Evolutionary conservation across 2,888 invertebrate genomes (phyloP), one percentile per base, ranked within the genome.

Genomic region (Alviniconcha strummeri): DNA sequence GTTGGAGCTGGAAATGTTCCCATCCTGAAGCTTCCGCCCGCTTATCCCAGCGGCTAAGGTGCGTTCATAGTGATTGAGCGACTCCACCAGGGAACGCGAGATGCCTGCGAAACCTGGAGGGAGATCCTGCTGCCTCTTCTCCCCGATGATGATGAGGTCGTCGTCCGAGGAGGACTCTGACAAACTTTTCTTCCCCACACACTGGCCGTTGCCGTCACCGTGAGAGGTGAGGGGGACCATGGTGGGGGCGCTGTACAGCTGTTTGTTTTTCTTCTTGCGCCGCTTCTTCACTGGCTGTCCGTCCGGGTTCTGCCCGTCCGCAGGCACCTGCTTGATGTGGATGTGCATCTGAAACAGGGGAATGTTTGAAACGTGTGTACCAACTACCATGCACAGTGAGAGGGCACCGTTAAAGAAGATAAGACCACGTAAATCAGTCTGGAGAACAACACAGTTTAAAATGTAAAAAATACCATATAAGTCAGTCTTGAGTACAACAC

Each of bases 311-410:
- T 83, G 86, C 55, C 84, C 86, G 52, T 86, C 85, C 15, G 19
- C n/a, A 36, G 77, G 69, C 54, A 88, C 80, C 56, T 88, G 87
- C 83, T 88, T 88, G 85, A 88, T 88, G 82, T 89, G 89, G 76
- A 89, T 86, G 82, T 89, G 89, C 88, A 88, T 89, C 89, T 89
- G 86, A 71, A 82, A 80, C 19, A 52, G 54, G 54, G 56, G 36
- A 55, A 69, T 9, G 69, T n/a, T 36, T 7, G 36, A 36, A 36
- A 36, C 36, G 3, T 36, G 3, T 3, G 36, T 36, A 36, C 36
- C 36, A 36, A 36, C 36, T 3, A 36, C 36, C 36, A 36, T 36
- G 3, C 36, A 36, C 36, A 36, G 36, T 3, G 3, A 36, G 36
- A 36, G 36, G 3, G 36, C 36, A 36, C 36, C 36, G 36, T 36